phyloP scores from a whole-genome alignment of 2,797 vertebrate species.

The Serranus cabrilla region DNA sequence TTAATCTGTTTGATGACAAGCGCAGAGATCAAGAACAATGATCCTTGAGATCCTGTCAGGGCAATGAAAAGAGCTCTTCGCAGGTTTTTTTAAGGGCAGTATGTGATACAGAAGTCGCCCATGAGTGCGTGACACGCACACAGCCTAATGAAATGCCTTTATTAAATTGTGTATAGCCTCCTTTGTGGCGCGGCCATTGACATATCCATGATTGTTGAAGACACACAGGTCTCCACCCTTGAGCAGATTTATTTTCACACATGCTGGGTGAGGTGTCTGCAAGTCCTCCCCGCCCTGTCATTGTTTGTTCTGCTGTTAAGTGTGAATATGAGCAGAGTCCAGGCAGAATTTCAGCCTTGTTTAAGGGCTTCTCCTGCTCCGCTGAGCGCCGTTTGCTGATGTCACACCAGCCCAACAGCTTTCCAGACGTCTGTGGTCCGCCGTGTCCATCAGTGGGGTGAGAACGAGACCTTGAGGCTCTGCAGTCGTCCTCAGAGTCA shows the following conservation, averaged over 20 bases:
- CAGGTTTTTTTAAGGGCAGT: conserved; percentile 51
- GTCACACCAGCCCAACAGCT: conserved; percentile 74
- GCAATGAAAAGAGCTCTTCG: conserved; percentile 54
- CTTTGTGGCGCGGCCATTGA: conserved; percentile 74
- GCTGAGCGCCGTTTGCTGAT: conserved; percentile 65
- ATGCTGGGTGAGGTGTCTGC: conserved; percentile 88
- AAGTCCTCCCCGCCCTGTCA: conserved; percentile 85
- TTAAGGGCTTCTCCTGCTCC: conserved; percentile 67
- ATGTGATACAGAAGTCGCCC: conserved; percentile 41
- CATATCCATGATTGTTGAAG: conserved; percentile 84
- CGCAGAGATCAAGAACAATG: conserved; percentile 51
- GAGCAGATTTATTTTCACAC: conserved; percentile 88
- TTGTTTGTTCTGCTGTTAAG: conserved; percentile 87
- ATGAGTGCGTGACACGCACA: conserved; percentile 60
- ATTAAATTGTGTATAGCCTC: conserved; percentile 74
- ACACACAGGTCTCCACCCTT: conserved; percentile 85
- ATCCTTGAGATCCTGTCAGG: conserved; percentile 51
- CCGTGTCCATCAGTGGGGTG: conserved; percentile 55
- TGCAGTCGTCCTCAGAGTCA: conserved; percentile 49
- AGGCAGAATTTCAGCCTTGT: conserved; percentile 68
- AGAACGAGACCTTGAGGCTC: conserved; percentile 60
- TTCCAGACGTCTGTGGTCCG: conserved; percentile 73
- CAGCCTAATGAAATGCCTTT: conserved; percentile 75
- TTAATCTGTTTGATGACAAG: conserved; percentile 67
- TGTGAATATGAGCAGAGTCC: conserved; percentile 85